Evolutionary conservation across 2,888 invertebrate species (phyloP), one percentile per base, ranked within the genome.

Genomic region (Drosophila paracracens): DNA sequence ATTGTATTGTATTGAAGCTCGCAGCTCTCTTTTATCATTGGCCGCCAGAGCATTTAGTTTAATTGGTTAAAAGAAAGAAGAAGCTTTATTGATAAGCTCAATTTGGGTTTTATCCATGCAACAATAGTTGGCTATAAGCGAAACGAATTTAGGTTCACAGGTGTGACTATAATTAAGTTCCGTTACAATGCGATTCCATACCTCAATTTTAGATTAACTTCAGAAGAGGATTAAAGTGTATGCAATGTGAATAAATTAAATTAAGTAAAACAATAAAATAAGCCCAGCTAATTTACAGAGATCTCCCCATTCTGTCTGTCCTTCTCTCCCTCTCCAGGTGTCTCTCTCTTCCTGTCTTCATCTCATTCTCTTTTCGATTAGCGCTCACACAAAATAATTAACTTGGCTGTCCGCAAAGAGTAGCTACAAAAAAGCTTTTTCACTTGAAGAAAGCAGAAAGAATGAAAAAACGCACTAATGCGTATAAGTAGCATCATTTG

Each of bases 401-500:
- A 38, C 70, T 70, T 46, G n/a, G 33, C 53, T 70, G 70, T 53
- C 52, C 46, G 33, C 18, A 1, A 31, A 48, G 40, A 43, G 31
- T 56, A n/a, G 1, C 43, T 13, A 4, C 3, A 33, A 7, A 31
- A 53, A 52, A 59, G 52, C 48, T 63, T 58, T 57, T 31, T 62
- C 53, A 58, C 29, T 56, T 13, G 33, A 35, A 62, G 46, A 38
- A 62, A 46, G 11, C 6, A 36, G 35, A 53, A 5, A 25, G 7
- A 53, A 2, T 25, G 2, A 25, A 53, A 25, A 62, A 16, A 16
- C 6, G 40, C 48, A 38, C 60, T 71, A 81, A 72, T 38, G 63
- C 64, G 52, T 36, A 52, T 54, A 76, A 71, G 50, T 48, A 76
- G 76, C 81, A 78, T 68, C 81, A 72, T 78, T 78, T 80, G 76